Base-by-base conservation (phyloP, 2,113 vertebrate genomes). In the Willisornis vidua region DNA sequence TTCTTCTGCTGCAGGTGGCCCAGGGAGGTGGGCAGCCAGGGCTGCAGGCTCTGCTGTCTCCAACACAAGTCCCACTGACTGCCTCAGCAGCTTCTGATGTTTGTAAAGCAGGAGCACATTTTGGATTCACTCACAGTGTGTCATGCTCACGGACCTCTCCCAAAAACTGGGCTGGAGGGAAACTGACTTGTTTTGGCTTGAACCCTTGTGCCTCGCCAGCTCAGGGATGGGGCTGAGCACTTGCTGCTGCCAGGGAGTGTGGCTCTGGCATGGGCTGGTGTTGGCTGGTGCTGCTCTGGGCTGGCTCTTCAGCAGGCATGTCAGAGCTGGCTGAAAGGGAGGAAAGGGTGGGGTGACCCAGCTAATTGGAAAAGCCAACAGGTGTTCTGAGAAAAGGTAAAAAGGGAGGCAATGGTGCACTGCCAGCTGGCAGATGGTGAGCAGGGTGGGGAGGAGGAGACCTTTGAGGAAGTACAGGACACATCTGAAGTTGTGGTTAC, bases 1-100 rank as follows among this genome's bases (percentile, higher is more conserved):
- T 83, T 45, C 24, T 76, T 8, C 49, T 0, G 0, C 49, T 0
- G 0, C 13, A 43, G 57, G 24, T 58, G 45, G 17, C 45, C 29
- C n/a, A n/a, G 39, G 0, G 1, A 63, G 17, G 3, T 3, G 15
- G 6, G 12, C 33, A 83, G 31, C 35, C 72, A 28, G 71, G 48
- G 43, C 49, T 79, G 61, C 37, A 49, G 51, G 18, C 9, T 45
- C 4, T 19, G 2, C 14, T 28, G 10, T 6, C 6, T 33, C 49
- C 28, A 14, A 1, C 35, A 41, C 2, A 46, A 62, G 51, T 9
- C 51, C 22, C 72, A 48, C 23, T 0, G 0, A 24, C 46, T 1
- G 3, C n/a, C 9, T 71, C 29, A 18, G 61, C 29, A 18, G 61
- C 39, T 46, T 17, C 51, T 51, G 7, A 7, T 1, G 6, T 22